Percentiles rank a stretch among this genome's conserved stretches.
Conservation (phyloP, 2,888 invertebrate genomes). For the Leptarthrus brevirostris region DNA sequence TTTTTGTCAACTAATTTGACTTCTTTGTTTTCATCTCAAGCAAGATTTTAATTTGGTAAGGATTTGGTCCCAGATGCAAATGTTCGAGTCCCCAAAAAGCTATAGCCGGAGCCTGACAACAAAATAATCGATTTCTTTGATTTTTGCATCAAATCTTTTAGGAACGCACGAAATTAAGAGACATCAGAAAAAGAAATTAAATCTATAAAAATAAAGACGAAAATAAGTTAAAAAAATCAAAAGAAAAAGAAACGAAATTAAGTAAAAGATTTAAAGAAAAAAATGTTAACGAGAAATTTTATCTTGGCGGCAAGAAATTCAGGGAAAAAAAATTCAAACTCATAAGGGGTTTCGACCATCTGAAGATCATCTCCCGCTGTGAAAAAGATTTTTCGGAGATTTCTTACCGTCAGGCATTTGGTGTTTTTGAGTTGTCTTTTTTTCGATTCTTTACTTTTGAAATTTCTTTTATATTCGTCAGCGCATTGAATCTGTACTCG, state of each 20-base stretch:
- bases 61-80: too few relatives aligned
- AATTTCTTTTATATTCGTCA: constrained; percentile 38
- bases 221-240: constrained; percentile 31
- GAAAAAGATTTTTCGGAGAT: constrained; percentile 48
- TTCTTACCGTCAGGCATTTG: constrained; percentile 44
- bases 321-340: constrained; percentile 48
- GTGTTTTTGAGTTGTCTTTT: constrained; percentile 23
- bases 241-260: constrained; percentile 35
- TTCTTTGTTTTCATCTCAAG: constrained; percentile 13
- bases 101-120: background rate
- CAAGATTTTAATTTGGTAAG: constrained; percentile 11
- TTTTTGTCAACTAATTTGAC: constrained; percentile 28
- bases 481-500: constrained; percentile 25
- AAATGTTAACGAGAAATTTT: constrained; percentile 45
- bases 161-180: constrained; percentile 17
- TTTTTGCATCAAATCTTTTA: constrained; percentile 3
- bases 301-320: constrained; percentile 33
- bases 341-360: constrained; percentile 50
- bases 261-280: constrained; percentile 40
- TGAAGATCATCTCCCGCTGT: constrained; percentile 54
- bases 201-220: constrained; percentile 29
- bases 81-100: background rate
- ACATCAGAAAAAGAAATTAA: constrained; percentile 39
- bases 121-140: constrained; percentile 18
- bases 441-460: constrained; percentile 19